Base-by-base conservation (phyloP, 2,797 vertebrate species). In the Eulemur mongoz region DNA sequence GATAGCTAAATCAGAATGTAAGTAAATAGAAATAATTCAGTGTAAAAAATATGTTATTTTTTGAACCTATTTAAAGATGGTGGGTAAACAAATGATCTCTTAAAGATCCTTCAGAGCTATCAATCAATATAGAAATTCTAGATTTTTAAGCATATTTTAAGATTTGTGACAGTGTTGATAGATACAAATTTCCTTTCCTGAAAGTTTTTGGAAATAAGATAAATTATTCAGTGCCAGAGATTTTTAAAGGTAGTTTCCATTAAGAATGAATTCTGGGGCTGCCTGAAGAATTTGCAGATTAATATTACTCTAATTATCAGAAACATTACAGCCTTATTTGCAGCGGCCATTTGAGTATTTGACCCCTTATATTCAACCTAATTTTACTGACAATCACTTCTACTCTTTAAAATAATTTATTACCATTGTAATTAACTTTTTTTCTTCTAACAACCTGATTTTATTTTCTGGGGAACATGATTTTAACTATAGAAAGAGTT, bases 401-500 rank as follows among this genome's bases (percentile, higher is more conserved):
- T 73, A 67, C 15, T 79, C 20, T 78, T 89, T 65, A 65, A 89
- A 70, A 81, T 14, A 86, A 73, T 30, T 79, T 65, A 35, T 83
- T 30, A n/a, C 32, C 25, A 80, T 43, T 69, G 32, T 27, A 63
- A 57, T 94, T 79, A 61, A 27, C 7, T 45, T 67, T 86, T 35
- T 91, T 70, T 50, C 14, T 25, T 57, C 25, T 14, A 91, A 89
- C 75, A 18, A 82, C 70, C 4, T 90, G 59, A 27, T 84, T 84
- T 86, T 45, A 40, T 88, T 93, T 93, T n/a, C 43, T 81, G 32
- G 9, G 22, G 30, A 54, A 75, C 52, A 89, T 50, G n/a, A 54
- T 80, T 85, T 79, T 87, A 79, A 90, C n/a, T 52, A 54, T 11
- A 81, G 59, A 93, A 93, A 72, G 20, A 81, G 59, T 87, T 69